Percentiles rank a stretch among this genome's conserved stretches.
phyloP scores from a whole-genome alignment of 2,888 invertebrate species.

The Epistrophella euchroma region DNA sequence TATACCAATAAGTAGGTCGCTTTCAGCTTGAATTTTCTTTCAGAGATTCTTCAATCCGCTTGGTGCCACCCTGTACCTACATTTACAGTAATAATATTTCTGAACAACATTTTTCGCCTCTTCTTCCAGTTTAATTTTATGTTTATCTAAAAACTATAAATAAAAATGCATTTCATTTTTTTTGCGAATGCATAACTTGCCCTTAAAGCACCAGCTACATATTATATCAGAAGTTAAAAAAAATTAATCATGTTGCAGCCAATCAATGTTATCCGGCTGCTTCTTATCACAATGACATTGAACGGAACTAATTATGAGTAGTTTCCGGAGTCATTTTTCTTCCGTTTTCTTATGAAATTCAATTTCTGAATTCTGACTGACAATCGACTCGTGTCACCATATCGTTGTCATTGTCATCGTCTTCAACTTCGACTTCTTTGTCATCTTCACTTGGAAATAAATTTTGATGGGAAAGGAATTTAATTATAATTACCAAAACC shows the following conservation, averaged over 20 bases:
- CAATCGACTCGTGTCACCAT: slow-evolving; percentile 40
- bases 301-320: slow-evolving; percentile 76
- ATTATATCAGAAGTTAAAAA: not conserved
- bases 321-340: slow-evolving; percentile 58
- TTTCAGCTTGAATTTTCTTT: too few species aligned
- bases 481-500: slow-evolving; percentile 69
- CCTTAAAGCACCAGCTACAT: not conserved
- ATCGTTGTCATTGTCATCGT: not conserved
- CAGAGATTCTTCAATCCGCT: too few species aligned
- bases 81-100: too few species aligned
- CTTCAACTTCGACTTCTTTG: not conserved
- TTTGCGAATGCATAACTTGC: not conserved
- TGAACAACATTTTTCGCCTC: too few species aligned
- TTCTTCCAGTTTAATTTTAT: too few species aligned
- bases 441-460: slow-evolving; percentile 41
- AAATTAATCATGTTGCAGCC: slow-evolving; percentile 48
- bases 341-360: slow-evolving; percentile 31
- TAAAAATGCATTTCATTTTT: not conserved
- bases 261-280: slow-evolving; percentile 61
- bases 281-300: slow-evolving; percentile 68
- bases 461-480: slow-evolving; percentile 65
- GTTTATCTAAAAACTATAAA: too few species aligned
- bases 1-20: too few species aligned
- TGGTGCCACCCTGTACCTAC: too few species aligned
- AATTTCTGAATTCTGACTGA: slow-evolving; percentile 61